Conservation (phyloP, 2,888 invertebrate species). For the Digitonthophagus gazella region DNA sequence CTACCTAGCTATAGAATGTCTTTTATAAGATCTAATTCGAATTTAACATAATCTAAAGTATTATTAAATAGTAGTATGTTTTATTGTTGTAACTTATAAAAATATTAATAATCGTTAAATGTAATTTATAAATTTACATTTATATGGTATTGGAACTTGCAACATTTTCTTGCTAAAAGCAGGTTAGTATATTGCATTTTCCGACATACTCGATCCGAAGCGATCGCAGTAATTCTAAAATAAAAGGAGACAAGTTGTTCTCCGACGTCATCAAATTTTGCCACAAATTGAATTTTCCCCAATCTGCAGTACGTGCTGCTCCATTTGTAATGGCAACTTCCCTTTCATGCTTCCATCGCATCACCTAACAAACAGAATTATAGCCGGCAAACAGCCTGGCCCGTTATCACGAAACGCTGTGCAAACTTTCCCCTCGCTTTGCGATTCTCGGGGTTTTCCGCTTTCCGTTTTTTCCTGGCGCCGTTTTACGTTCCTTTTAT, state of each 20-base stretch:
- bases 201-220: no score
- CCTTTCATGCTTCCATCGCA: slow-evolving; percentile 3
- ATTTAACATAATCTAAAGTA: no score
- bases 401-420: slow-evolving; percentile 3
- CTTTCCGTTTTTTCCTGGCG: not conserved
- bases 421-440: slow-evolving; percentile 1
- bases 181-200: no score
- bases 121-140: no score
- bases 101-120: no score
- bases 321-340: not conserved
- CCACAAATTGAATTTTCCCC: not conserved
- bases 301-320: not conserved
- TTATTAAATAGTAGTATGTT: no score
- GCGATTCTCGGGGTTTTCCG: not conserved
- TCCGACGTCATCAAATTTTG: not conserved
- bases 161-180: no score
- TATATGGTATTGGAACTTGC: no score
- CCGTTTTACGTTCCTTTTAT: not conserved
- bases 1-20: no score
- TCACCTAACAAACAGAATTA: not conserved
- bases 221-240: not conserved
- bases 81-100: no score
- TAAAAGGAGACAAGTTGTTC: not conserved
- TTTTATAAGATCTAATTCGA: no score
- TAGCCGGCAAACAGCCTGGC: not conserved